Conservation (phyloP, 2,797 vertebrate species). For the Gallinago nigripennis region DNA sequence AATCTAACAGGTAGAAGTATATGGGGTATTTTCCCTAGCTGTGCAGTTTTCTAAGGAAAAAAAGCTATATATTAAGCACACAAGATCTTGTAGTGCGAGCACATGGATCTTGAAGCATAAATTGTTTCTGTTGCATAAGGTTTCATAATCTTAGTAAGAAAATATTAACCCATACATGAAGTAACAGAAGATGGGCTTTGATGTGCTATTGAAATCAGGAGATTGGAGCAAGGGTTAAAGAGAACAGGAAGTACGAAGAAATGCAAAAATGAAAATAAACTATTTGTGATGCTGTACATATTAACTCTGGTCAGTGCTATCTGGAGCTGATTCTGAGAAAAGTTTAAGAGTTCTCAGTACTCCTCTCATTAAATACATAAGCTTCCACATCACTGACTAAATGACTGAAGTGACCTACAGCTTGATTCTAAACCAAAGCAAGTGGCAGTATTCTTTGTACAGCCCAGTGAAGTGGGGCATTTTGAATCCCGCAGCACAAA, state of each 20-base stretch:
- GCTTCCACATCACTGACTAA: neutral
- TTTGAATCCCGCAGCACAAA: neutral
- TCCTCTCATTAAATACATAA: neutral
- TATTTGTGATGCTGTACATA: neutral
- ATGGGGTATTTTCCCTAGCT: neutral
- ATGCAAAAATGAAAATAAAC: neutral
- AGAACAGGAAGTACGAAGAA: neutral
- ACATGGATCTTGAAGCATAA: neutral
- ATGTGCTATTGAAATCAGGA: neutral
- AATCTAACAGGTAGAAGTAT: neutral
- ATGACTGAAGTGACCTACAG: neutral
- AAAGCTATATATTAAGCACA: neutral
- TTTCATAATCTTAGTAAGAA: neutral
- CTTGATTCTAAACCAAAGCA: neutral
- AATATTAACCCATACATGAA: neutral
- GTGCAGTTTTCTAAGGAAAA: neutral
- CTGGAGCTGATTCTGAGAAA: neutral
- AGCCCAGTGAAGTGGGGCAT: neutral
- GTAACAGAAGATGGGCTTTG: neutral
- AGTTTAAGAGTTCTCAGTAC: neutral
- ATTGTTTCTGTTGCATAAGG: neutral
- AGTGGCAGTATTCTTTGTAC: fast-evolving
- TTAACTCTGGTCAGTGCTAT: neutral
- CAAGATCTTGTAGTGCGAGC: neutral
- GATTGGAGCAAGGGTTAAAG: neutral